phyloP scores from a whole-genome alignment of 2,888 invertebrate species.

The Eristalis intricaria region DNA sequence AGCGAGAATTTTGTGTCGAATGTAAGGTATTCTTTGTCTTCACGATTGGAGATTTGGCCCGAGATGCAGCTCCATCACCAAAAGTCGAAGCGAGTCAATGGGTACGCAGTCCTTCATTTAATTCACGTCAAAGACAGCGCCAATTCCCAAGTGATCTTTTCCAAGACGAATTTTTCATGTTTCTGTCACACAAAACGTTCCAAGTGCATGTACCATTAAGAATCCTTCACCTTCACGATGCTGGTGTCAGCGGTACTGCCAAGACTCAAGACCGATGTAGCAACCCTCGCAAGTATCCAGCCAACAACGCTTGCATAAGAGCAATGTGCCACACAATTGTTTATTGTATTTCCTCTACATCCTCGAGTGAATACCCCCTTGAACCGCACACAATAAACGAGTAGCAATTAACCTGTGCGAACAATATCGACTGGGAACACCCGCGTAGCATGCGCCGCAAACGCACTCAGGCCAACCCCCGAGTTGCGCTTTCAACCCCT shows the following conservation, averaged over 20 bases:
- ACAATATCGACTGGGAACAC: conserved; percentile 51
- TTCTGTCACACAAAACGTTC: too few relatives aligned
- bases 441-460: conserved; percentile 42
- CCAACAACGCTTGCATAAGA: neutral
- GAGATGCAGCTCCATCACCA: too few relatives aligned
- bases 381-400: conserved; percentile 25
- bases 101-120: too few relatives aligned
- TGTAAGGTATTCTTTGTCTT: too few relatives aligned
- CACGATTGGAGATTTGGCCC: too few relatives aligned
- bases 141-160: too few relatives aligned
- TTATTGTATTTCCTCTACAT: conserved; percentile 3
- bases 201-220: neutral
- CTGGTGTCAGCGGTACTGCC: neutral
- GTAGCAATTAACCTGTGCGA: conserved; percentile 59
- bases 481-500: conserved; percentile 55
- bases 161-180: too few relatives aligned
- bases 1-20: too few relatives aligned
- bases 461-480: neutral
- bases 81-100: too few relatives aligned
- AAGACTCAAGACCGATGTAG: neutral
- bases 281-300: neutral
- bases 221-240: neutral
- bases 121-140: too few relatives aligned
- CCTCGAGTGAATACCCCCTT: conserved; percentile 33
- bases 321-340: conserved; percentile 8